phyloP scores from a whole-genome alignment of 2,113 vertebrate species.

The Henicopernis longicauda region DNA sequence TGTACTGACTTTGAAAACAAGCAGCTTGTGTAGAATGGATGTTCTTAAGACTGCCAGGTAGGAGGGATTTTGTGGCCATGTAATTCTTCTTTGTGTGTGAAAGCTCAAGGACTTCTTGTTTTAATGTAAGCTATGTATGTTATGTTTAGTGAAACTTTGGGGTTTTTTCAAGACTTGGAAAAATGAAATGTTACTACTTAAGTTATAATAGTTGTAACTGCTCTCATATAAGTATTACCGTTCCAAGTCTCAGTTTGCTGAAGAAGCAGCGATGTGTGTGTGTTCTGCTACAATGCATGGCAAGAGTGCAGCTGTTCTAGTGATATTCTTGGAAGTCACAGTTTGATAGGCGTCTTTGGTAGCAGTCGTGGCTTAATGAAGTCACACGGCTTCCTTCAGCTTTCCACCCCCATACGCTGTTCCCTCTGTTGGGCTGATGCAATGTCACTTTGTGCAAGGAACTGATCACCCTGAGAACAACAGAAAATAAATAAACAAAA shows the following conservation, averaged over 20 bases:
- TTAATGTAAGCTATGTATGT: background rate
- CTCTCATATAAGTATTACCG: background rate
- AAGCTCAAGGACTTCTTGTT: background rate
- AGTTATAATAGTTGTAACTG: background rate
- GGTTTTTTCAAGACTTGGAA: background rate
- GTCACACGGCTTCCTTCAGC: background rate
- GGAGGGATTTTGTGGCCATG: background rate
- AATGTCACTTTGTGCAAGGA: background rate
- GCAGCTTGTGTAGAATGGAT: background rate
- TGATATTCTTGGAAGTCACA: background rate
- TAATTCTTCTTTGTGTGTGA: background rate
- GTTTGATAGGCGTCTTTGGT: background rate
- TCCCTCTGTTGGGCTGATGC: background rate
- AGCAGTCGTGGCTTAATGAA: background rate
- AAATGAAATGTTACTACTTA: background rate
- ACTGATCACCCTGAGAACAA: background rate
- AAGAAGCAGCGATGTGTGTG: background rate
- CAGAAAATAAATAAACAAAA: background rate
- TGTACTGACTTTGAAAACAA: background rate
- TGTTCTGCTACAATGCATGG: background rate
- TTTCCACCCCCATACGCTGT: background rate
- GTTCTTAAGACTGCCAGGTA: background rate
- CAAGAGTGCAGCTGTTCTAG: background rate
- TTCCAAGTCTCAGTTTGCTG: background rate
- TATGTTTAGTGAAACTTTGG: background rate